These are phyloP conservation scores for Beris chalybata DNA, from an alignment of 2,888 invertebrate genomes.

Conservation along the genomic window DNA sequence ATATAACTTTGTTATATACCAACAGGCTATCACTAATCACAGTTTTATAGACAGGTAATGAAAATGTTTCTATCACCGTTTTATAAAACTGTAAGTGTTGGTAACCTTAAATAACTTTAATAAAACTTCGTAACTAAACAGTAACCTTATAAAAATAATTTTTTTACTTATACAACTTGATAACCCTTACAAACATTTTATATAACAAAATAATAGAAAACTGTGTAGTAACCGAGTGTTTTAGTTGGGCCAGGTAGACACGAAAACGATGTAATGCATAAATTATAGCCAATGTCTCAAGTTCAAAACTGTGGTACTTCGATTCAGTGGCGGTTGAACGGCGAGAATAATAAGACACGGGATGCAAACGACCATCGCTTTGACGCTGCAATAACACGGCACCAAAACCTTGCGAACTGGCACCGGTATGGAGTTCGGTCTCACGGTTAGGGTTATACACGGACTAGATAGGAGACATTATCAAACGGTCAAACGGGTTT, in stretches of 20 bases:
- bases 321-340: slow-evolving; percentile 43
- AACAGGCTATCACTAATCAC: too few species aligned
- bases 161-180: too few species aligned
- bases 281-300: slow-evolving; percentile 46
- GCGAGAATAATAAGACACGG: slow-evolving; percentile 44
- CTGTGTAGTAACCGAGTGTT: too few species aligned
- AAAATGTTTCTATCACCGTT: too few species aligned
- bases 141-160: too few species aligned
- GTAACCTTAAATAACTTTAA: too few species aligned
- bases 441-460: slow-evolving; percentile 41
- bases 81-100: too few species aligned
- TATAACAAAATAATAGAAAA: too few species aligned
- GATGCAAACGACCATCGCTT: slow-evolving; percentile 41
- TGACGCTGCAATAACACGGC: slow-evolving; percentile 44
- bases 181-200: too few species aligned
- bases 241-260: slow-evolving; percentile 44
- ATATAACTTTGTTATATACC: too few species aligned
- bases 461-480: slow-evolving; percentile 42
- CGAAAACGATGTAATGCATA: slow-evolving; percentile 45
- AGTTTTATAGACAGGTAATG: too few species aligned
- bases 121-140: too few species aligned
- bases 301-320: slow-evolving; percentile 46
- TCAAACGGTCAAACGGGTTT: slow-evolving; percentile 4
- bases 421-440: slow-evolving; percentile 47
- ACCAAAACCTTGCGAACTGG: slow-evolving; percentile 43